Percentiles rank a stretch among this genome's conserved stretches.
Conservation (phyloP, 2,888 invertebrate genomes). For the Mantis religiosa region DNA sequence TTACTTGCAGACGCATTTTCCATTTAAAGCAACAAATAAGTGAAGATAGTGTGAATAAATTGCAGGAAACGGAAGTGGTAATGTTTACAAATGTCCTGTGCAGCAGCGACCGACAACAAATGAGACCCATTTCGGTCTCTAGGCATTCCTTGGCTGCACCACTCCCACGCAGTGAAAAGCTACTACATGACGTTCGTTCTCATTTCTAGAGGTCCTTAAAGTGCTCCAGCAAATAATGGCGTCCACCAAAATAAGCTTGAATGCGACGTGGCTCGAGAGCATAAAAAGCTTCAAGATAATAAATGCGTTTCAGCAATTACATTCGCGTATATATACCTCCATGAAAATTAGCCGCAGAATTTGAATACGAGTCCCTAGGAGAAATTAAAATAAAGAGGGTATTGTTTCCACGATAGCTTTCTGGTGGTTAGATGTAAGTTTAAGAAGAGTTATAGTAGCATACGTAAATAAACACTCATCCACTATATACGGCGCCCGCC, state of each 20-base stretch:
- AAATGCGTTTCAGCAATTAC: not conserved
- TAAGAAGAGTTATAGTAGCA: too few relatives aligned
- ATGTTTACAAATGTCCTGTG: not conserved
- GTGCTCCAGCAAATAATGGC: not conserved
- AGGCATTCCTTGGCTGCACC: not conserved
- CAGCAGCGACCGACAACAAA: not conserved
- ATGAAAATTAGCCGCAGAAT: too few relatives aligned
- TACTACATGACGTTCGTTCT: not conserved
- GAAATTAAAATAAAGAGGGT: too few relatives aligned
- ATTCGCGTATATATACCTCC: too few relatives aligned
- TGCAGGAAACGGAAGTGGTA: not conserved
- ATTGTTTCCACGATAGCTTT: too few relatives aligned
- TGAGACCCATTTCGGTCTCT: not conserved
- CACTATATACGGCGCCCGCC: too few relatives aligned
- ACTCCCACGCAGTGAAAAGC: not conserved
- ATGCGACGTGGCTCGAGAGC: not conserved
- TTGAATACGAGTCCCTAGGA: too few relatives aligned
- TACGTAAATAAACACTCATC: too few relatives aligned
- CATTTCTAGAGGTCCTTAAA: not conserved
- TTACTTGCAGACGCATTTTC: too few relatives aligned
- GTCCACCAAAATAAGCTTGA: not conserved
- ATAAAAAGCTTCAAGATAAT: not conserved
- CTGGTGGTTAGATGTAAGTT: too few relatives aligned
- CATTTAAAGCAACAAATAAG: not conserved
- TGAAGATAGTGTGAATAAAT: not conserved